Conservation (phyloP, 2,797 vertebrate genomes). For the Chaunax sp. region DNA sequence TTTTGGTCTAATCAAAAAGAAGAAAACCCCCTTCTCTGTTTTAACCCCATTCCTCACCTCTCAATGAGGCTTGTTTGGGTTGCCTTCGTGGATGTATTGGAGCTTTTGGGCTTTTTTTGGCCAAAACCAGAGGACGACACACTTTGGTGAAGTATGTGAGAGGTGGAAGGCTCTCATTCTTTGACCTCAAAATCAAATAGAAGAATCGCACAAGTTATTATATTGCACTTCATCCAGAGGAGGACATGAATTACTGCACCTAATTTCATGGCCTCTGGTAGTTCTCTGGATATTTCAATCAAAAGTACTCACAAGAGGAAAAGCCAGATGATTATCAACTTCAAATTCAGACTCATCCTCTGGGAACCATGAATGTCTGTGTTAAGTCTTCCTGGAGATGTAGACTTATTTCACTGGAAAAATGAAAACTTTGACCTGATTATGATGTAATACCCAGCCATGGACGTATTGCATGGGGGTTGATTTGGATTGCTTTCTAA, state of each 20-base stretch:
- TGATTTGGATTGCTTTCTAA: too few relatives aligned
- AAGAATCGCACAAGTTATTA: too few relatives aligned
- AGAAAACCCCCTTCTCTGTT: constrained; percentile 7
- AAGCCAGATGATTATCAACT: not conserved
- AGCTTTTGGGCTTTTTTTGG: constrained; percentile 16
- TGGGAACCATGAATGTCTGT: not conserved
- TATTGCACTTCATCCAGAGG: not conserved
- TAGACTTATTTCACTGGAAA: too few relatives aligned
- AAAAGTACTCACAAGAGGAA: not conserved
- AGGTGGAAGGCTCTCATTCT: not conserved
- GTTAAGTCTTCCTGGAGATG: not conserved
- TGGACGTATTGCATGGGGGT: too few relatives aligned
- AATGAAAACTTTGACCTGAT: not conserved
- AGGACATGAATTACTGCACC: not conserved
- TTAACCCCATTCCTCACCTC: constrained; percentile 29
- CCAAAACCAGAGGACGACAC: constrained; percentile 7
- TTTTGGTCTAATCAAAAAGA: constrained; percentile 29
- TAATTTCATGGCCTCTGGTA: not conserved
- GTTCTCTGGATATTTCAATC: not conserved
- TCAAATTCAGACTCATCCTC: not conserved
- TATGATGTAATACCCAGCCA: too few relatives aligned
- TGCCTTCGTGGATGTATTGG: constrained; percentile 20
- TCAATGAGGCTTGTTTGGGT: constrained; percentile 35
- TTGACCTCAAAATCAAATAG: not conserved
- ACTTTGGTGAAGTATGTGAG: constrained; percentile 8